Evolutionary conservation across 2,113 vertebrate species (phyloP), one percentile per base, ranked within the genome.

Genomic region (Melanotaenia duboulayi): DNA sequence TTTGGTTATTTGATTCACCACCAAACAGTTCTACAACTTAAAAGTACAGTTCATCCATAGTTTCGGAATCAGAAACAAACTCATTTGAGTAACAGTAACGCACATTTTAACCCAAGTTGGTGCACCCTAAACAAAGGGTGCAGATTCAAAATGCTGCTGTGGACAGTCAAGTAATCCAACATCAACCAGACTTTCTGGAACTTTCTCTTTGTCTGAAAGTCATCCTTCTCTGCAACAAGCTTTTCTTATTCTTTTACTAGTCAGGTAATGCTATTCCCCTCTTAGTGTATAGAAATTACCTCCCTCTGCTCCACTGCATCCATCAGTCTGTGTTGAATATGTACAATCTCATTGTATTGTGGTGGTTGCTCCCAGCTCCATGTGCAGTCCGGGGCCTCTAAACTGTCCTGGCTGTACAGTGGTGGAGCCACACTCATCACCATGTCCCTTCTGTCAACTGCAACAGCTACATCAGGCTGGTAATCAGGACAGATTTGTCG

Each of bases 291-390:
- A 3, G 50, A 39, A 2, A 11, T 17, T n/a, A 16, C 35, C 59
- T 49, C 60, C 37, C 16, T 22, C 28, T 0, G 49, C 25, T 51
- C 40, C 6, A 57, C 50, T 51, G 58, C 20, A 11, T 49, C 23
- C 63, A n/a, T 37, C 17, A 70, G 71, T 24, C 63, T 57, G 42
- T 61, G 74, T 50, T 75, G 73, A 54, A 55, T 12, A 0, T 62
- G 67, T 10, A 81, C 74, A 0, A 84, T 79, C 25, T 80, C 70
- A 20, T 87, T 81, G 3, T 97, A 97, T 0, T 57, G 76, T 8
- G 96, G 96, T 22, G 95, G 95, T 10, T 68, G 84, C 48, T 97
- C 94, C 44, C 90, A 82, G 63, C 86, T 81, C 1, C 72, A 67
- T 1, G 42, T 89, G 84, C 92, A 92, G 39, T 89, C 84, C 20